Percentiles rank a stretch among this genome's conserved stretches.
These are phyloP conservation scores for Melipona quadrifasciata DNA, from an alignment of 1,140 invertebrate species.

Conservation along the genomic window DNA sequence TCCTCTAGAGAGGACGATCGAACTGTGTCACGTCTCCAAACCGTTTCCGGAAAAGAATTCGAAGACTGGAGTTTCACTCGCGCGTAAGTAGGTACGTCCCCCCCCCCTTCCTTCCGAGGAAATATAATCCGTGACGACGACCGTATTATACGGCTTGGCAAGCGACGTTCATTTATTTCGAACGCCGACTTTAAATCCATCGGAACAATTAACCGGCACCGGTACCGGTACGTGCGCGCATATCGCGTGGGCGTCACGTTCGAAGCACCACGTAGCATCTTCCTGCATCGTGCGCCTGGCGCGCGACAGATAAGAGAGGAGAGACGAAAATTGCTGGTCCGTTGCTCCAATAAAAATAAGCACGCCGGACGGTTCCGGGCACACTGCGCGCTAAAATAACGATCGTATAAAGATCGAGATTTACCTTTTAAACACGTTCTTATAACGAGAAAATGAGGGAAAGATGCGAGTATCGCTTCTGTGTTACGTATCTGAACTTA, in stretches of 20 bases:
- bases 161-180: conserved; percentile 65
- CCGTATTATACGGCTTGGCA: conserved; percentile 54
- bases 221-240: conserved; percentile 14
- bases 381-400: neutral
- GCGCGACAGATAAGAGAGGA: conserved; percentile 15
- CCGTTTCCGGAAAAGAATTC: neutral
- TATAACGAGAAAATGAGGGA: neutral
- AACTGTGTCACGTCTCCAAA: neutral
- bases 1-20: neutral
- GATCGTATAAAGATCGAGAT: neutral
- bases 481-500: neutral
- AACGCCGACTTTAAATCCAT: conserved; percentile 64
- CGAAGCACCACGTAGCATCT: conserved; percentile 6
- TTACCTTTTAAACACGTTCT: neutral
- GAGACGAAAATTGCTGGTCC: conserved; percentile 2
- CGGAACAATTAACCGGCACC: conserved; percentile 65
- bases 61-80: neutral
- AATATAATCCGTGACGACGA: conserved; percentile 50
- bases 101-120: conserved; percentile 13
- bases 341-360: conserved; percentile 20
- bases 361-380: neutral
- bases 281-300: neutral
- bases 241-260: conserved; percentile 49
- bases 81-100: neutral
- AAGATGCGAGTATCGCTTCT: neutral